Percentiles rank a stretch among this genome's conserved stretches.
Evolutionary conservation across 2,888 invertebrate genomes (phyloP).

Genomic region (Heliconius ethilla): DNA sequence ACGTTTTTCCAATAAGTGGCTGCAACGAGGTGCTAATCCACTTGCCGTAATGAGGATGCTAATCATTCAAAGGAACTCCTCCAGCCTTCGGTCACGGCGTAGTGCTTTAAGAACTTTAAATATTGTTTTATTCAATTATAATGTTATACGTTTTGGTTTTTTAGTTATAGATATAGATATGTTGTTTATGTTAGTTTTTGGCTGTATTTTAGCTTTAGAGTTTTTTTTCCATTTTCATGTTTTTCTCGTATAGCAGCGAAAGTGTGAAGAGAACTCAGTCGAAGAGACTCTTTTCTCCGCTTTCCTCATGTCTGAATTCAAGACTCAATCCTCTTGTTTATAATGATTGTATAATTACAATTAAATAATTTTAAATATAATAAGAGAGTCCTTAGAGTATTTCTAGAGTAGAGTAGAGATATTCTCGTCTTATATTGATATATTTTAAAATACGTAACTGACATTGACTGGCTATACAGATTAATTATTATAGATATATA

Average conservation of each 20-base stretch:
- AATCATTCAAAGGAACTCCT: conserved; percentile 62
- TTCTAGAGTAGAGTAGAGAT: too few species aligned
- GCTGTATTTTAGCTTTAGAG: neutral
- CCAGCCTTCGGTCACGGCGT: conserved; percentile 36
- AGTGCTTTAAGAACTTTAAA: conserved; percentile 17
- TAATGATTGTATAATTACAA: too few species aligned
- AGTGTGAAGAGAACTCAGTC: neutral
- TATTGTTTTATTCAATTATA: conserved; percentile 21
- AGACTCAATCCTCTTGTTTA: neutral
- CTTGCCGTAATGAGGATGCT: conserved; percentile 60
- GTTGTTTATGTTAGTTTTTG: neutral
- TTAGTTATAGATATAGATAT: neutral
- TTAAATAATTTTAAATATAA: too few species aligned
- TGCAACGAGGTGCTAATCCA: conserved; percentile 58
- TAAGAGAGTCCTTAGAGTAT: too few species aligned
- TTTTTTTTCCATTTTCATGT: neutral
- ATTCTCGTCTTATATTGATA: too few species aligned
- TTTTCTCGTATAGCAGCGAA: neutral
- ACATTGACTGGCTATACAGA: too few species aligned
- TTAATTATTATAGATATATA: too few species aligned
- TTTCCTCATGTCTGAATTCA: neutral
- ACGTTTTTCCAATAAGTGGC: conserved; percentile 51
- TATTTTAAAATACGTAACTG: too few species aligned
- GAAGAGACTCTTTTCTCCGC: neutral
- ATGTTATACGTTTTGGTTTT: neutral